Evolutionary conservation across 2,113 vertebrate species (phyloP), one percentile per base, ranked within the genome.

Genomic region (Polypterus bichir): DNA sequence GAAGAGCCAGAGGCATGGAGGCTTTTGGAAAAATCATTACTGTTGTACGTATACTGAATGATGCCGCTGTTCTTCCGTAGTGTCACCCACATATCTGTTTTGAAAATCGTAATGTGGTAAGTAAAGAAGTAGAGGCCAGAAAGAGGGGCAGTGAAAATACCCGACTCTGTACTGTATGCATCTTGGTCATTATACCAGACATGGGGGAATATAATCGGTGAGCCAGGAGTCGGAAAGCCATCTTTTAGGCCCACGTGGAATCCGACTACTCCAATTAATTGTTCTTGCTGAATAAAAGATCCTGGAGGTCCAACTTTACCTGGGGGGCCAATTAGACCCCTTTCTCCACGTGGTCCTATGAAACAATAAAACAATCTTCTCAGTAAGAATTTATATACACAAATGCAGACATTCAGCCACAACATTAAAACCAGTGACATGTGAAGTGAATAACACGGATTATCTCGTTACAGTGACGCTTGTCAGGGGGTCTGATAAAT

Each of bases 121-220:
- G 56, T 58, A 44, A 58, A 58, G 51, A 58, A 58, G 45, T 58
- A 58, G 7, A 58, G 11, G 7, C 56, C 56, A 44, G 4, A 44
- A 8, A 10, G 5, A 10, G 56, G 56, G 8, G 11, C 45, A 5
- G 56, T 58, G n/a, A 58, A 58, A 6, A 44, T 44, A 10, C 56
- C 56, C 9, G n/a, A 11, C 27, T 8, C 7, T 44, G 4, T 8
- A 44, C 27, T 44, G 56, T 58, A 58, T n/a, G 45, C 8, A 10
- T 44, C 7, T 44, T 58, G 56, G 56, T 58, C 56, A 44, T 58
- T 58, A 44, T 58, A 58, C 8, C 27, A 58, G 11, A 58, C 9
- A n/a, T 58, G 27, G 11, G 27, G 8, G 45, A 58, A 58, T 9
- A 11, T 58, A 44, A 58, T 58, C 9, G 56, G 56, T n/a, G 45